Base-by-base conservation (phyloP, 2,888 invertebrate species). In the Tiliacea aurago region DNA sequence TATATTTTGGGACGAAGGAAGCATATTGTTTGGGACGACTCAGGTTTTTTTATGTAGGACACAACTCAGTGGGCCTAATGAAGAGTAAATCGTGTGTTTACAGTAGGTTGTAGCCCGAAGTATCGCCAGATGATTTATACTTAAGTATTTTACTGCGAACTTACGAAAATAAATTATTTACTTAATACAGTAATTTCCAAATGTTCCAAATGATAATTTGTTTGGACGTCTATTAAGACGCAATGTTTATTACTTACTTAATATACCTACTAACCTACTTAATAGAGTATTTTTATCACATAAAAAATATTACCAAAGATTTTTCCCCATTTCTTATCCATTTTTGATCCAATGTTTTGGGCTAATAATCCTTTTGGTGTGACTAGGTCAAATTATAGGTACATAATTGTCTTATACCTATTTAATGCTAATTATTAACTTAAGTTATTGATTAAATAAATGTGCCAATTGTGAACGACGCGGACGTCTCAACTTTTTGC, bases 391-490 rank as follows among this genome's bases (percentile, higher is more conserved):
- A 86, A 75, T 70, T 78, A 83, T 78, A 83, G 65, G 81, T 88
- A n/a, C n/a, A n/a, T n/a, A n/a, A 89, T 89, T 86, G 86, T 87
- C 75, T 77, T 88, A 83, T 87, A 87, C 70, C 70, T 78, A 78
- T 58, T 76, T 78, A 80, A 68, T 73, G 76, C 66, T 78, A 64
- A 70, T 65, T 77, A 64, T 74, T 70, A 77, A 70, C 20, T 61
- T 72, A 9, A 15, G 43, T 56, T 43, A 75, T 33, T 56, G 9
- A 74, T 78, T 79, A 81, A 49, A 53, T 61, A 65, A 67, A 71
- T 79, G 84, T 85, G 84, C 85, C 84, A 86, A 84, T 63, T 49
- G 67, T 66, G 56, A 70, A 68, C 49, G 70, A 66, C n/a, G n/a
- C n/a, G n/a, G n/a, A n/a, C 64, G 66, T 72, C 47, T 56, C 56